phyloP scores from a whole-genome alignment of 2,888 invertebrate genomes.

The Halictus ligatus region DNA sequence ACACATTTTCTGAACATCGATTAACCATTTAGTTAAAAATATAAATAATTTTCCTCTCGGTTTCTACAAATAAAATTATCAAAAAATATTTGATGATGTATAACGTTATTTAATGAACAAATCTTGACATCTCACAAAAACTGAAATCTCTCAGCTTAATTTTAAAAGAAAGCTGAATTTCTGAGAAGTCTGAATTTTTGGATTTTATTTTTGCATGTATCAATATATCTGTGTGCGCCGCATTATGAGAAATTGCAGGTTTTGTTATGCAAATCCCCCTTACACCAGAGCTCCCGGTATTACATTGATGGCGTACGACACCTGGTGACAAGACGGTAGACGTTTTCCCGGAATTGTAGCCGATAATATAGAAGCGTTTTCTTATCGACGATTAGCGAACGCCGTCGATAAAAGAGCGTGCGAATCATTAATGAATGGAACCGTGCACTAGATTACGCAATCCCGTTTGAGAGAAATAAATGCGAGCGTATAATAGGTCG shows the following conservation, averaged over 20 bases:
- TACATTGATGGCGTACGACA: constrained; percentile 60
- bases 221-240: not conserved
- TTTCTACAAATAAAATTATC: too few species aligned
- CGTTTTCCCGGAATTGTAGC: constrained; percentile 45
- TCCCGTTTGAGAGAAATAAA: constrained; percentile 14
- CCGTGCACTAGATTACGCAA: not conserved
- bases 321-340: constrained; percentile 47
- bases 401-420: constrained; percentile 3
- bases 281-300: not conserved
- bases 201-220: not conserved
- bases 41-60: too few species aligned
- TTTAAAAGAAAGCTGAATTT: not conserved
- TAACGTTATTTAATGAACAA: not conserved
- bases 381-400: constrained; percentile 53
- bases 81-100: too few species aligned
- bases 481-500: constrained; percentile 25
- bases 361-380: constrained; percentile 59
- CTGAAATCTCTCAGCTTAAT: not conserved
- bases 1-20: too few species aligned
- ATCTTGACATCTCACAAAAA: not conserved
- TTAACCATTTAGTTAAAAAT: too few species aligned
- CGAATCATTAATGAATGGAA: not conserved
- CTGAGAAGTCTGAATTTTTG: not conserved
- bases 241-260: not conserved
- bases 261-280: not conserved